Conservation (phyloP, 2,113 vertebrate genomes). For the Ursus arctos region DNA sequence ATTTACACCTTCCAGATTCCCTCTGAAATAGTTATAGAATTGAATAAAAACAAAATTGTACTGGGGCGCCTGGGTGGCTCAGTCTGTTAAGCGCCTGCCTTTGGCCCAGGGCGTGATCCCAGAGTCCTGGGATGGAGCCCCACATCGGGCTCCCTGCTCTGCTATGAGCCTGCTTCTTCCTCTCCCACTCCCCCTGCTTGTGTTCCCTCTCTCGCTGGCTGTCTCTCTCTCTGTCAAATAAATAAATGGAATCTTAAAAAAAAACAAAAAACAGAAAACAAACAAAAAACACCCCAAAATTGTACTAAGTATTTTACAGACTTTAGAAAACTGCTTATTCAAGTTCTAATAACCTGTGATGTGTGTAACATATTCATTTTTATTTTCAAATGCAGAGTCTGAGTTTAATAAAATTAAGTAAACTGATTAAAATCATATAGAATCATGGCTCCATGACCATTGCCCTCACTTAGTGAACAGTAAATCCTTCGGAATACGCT, state of each 20-base stretch:
- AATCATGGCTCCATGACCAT: not conserved
- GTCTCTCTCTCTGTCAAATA: no score
- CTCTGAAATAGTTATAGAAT: not conserved
- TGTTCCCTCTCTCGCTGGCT: no score
- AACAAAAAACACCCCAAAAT: not conserved
- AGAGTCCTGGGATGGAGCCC: no score
- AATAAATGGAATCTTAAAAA: no score
- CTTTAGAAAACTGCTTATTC: not conserved
- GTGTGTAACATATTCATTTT: not conserved
- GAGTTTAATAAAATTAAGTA: not conserved
- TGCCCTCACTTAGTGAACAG: not conserved
- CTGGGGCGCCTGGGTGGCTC: not conserved
- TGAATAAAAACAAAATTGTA: not conserved
- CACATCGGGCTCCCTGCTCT: no score
- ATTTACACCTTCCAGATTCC: not conserved
- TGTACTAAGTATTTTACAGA: not conserved
- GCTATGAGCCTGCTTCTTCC: no score
- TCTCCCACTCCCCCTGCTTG: no score
- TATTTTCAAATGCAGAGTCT: not conserved
- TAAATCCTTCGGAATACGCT: not conserved
- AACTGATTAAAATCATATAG: not conserved
- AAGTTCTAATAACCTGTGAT: not conserved
- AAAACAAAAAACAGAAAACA: no score
- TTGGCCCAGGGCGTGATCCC: no score
- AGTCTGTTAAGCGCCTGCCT: no score